Evolutionary conservation across 2,888 invertebrate species (phyloP).

Genomic region (Apomyelois bistriatella): DNA sequence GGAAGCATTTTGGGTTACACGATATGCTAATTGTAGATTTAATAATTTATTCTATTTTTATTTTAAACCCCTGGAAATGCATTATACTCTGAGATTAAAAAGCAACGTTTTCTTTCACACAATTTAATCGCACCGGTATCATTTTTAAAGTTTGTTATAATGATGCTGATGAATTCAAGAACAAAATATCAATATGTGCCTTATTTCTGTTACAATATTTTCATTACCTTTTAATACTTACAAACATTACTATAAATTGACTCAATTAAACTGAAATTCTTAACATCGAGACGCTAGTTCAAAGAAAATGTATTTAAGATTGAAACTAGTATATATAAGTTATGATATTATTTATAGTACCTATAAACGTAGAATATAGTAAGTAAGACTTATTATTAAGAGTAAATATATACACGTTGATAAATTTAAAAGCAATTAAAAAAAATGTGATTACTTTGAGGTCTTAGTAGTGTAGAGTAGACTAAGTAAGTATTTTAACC

Average conservation of each 20-base stretch:
- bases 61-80: no score
- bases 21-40: constrained; percentile 22
- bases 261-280: neutral
- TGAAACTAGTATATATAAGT: neutral
- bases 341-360: neutral
- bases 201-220: no score
- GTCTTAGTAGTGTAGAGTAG: neutral
- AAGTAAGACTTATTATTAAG: neutral
- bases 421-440: constrained; percentile 4
- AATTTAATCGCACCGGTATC: no score
- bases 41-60: neutral
- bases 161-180: no score
- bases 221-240: no score
- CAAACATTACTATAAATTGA: neutral
- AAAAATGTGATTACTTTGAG: neutral
- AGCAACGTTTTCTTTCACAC: no score
- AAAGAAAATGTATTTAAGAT: neutral
- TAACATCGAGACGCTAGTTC: constrained; percentile 1
- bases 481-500: no score
- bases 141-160: no score
- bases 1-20: constrained; percentile 48
- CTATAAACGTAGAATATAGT: neutral
- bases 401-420: neutral
- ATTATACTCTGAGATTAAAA: no score
- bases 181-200: no score